Conservation (phyloP, 2,113 vertebrate species). For the Amblyornis subalaris region DNA sequence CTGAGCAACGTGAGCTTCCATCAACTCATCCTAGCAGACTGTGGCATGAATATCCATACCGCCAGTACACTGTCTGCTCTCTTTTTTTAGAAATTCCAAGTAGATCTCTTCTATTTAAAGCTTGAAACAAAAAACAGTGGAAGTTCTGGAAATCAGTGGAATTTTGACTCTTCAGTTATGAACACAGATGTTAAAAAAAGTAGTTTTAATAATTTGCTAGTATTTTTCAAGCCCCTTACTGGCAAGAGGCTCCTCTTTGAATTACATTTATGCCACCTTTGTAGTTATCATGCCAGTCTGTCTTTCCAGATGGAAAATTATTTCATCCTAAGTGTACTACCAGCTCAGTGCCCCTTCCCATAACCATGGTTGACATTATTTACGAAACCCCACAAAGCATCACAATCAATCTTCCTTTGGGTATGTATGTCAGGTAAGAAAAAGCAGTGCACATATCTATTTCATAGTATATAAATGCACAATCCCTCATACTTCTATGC, state of each 20-base stretch:
- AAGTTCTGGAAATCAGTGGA: background rate
- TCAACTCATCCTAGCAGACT: background rate
- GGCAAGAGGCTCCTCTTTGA: background rate
- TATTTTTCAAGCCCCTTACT: background rate
- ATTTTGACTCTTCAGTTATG: background rate
- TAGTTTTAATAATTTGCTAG: background rate
- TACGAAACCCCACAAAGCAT: background rate
- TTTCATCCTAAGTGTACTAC: background rate
- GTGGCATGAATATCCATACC: background rate
- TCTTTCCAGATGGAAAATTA: background rate
- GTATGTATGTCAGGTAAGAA: background rate
- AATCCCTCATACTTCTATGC: background rate
- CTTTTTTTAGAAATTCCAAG: background rate
- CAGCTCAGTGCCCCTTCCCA: background rate
- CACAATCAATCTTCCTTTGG: background rate
- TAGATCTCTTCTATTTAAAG: background rate
- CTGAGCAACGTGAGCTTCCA: background rate
- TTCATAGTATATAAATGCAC: background rate
- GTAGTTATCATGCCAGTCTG: background rate
- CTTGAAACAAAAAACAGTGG: background rate
- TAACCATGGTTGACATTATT: background rate
- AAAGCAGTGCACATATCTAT: background rate
- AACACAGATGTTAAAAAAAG: background rate
- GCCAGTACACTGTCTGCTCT: fast-evolving
- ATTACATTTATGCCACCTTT: background rate